A percentile compares a stretch with the other conserved stretches of the same genome.
Evolutionary conservation across 2,888 invertebrate genomes (phyloP).

Genomic region (Ryuthela nishihirai): DNA sequence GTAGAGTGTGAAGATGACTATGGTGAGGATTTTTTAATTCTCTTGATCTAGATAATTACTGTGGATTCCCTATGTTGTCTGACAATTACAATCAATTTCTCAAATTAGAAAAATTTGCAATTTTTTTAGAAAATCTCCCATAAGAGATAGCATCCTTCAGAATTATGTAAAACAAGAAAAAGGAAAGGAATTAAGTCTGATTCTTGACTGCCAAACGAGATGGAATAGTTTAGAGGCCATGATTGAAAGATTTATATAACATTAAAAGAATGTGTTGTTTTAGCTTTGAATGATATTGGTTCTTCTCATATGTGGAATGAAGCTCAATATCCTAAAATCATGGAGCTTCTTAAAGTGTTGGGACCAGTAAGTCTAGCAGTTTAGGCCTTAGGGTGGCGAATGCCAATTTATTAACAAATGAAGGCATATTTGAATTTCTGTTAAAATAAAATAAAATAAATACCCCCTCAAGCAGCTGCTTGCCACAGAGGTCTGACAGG

Average conservation of each 20-base stretch:
- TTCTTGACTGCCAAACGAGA: not conserved
- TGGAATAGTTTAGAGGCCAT: constrained; percentile 5
- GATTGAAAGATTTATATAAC: not conserved
- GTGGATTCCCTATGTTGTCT: not conserved
- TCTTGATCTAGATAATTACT: not conserved
- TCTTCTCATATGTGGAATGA: constrained; percentile 1
- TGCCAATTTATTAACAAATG: constrained; percentile 1
- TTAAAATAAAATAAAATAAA: no score
- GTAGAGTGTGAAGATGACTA: not conserved
- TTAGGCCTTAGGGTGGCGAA: not conserved
- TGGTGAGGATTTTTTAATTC: not conserved
- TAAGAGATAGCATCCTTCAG: not conserved
- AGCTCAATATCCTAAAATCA: not conserved
- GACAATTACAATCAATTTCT: not conserved
- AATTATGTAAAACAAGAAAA: not conserved
- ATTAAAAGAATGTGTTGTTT: constrained; percentile 1
- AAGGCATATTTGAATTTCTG: not conserved
- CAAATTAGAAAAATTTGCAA: not conserved
- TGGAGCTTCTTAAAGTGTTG: constrained; percentile 1
- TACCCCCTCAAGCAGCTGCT: no score
- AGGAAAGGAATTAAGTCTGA: not conserved
- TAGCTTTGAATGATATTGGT: not conserved
- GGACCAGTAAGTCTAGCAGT: not conserved
- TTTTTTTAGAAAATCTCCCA: constrained; percentile 1
- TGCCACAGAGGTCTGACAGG: no score